Conservation (phyloP, 2,797 vertebrate genomes). For the Ctenochaetus hawaiiensis region DNA sequence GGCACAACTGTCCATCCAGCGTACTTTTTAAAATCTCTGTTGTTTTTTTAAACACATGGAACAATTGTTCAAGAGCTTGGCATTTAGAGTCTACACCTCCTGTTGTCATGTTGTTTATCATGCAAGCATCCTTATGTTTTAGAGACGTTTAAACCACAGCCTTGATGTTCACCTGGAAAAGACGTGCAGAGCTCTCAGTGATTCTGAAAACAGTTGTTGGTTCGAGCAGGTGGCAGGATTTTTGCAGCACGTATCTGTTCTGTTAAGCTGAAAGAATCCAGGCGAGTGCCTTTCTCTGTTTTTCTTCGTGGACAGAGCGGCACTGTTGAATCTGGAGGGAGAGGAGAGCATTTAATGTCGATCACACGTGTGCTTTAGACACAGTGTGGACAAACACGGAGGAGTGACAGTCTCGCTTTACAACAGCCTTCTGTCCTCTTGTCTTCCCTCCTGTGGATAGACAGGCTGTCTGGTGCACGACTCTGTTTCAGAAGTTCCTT, state of each 20-base stretch:
- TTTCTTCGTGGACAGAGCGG: slow-evolving; percentile 67
- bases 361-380: slow-evolving; percentile 63
- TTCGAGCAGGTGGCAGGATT: slow-evolving; percentile 27
- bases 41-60: slow-evolving; percentile 7
- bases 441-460: slow-evolving; percentile 53
- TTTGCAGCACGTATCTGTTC: slow-evolving; percentile 8
- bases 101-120: background rate
- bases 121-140: background rate
- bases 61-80: background rate
- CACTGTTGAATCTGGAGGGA: slow-evolving; percentile 75
- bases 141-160: background rate
- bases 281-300: slow-evolving; percentile 37
- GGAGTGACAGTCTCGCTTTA: slow-evolving; percentile 34
- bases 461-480: slow-evolving; percentile 44
- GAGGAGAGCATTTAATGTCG: slow-evolving; percentile 63
- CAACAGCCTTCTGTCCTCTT: slow-evolving; percentile 53
- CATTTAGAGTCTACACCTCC: background rate
- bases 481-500: slow-evolving; percentile 57
- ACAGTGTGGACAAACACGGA: slow-evolving; percentile 44
- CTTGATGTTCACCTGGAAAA: background rate
- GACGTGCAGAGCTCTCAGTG: slow-evolving; percentile 6
- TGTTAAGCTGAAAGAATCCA: slow-evolving; percentile 5
- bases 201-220: slow-evolving; percentile 41
- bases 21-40: slow-evolving; percentile 10
- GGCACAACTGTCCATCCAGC: slow-evolving; percentile 24